A percentile compares a stretch with the other conserved stretches of the same genome.
Evolutionary conservation across 2,113 vertebrate genomes (phyloP).

Genomic region (Vicugna pacos): DNA sequence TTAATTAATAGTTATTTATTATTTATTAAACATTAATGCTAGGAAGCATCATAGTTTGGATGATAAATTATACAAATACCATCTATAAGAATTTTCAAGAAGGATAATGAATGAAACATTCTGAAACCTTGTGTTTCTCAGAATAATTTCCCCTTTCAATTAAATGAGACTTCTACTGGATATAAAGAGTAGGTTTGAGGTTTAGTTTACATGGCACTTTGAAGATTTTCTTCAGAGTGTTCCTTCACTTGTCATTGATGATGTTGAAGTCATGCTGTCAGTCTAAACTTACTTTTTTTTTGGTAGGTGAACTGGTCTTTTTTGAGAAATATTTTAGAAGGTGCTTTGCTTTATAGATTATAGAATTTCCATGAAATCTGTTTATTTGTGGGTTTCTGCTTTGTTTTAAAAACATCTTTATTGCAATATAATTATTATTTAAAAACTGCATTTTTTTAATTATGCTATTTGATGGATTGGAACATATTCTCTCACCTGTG

Average conservation of each 20-base stretch:
- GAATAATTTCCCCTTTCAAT: conserved; percentile 7
- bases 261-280: conserved; percentile 18
- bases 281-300: conserved; percentile 12
- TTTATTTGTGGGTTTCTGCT: not conserved
- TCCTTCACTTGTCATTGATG: not conserved
- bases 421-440: not conserved
- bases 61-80: not conserved
- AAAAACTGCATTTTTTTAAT: not conserved
- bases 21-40: not conserved
- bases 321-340: not conserved
- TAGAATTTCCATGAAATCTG: not conserved
- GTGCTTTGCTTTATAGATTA: not conserved
- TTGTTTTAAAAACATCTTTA: not conserved
- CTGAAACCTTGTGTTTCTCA: not conserved
- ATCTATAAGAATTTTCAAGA: not conserved
- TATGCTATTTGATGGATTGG: not conserved
- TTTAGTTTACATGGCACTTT: not conserved
- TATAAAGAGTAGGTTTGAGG: not conserved
- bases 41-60: not conserved
- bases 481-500: not conserved
- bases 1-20: not conserved
- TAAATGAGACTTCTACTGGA: not conserved
- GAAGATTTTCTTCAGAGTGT: conserved; percentile 19
- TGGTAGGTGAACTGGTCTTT: not conserved
- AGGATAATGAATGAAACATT: not conserved